Percentiles rank a stretch among this genome's conserved stretches.
phyloP scores from a whole-genome alignment of 2,113 vertebrate species.

The Sakesphorus luctuosus region DNA sequence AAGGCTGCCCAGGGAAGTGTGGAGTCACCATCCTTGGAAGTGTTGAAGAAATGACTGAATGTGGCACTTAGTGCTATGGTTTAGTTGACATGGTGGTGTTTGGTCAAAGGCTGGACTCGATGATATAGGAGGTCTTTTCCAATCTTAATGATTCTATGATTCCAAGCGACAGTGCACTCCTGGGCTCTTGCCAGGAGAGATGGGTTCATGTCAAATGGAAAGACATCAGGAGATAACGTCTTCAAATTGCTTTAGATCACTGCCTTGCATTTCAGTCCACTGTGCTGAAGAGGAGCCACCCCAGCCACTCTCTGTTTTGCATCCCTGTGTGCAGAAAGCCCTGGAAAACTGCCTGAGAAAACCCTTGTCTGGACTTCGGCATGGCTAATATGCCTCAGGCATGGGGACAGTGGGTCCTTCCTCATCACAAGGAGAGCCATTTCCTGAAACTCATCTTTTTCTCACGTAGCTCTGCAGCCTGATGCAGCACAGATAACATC shows the following conservation, averaged over 20 bases:
- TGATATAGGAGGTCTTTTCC: background rate
- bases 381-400: background rate
- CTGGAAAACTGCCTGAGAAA: background rate
- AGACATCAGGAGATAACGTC: background rate
- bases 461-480: background rate
- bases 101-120: background rate
- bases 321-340: background rate
- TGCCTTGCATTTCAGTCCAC: background rate
- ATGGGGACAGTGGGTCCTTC: fast-evolving
- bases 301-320: background rate
- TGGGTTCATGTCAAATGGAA: background rate
- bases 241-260: background rate
- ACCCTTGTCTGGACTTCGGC: background rate
- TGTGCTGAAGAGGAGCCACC: fast-evolving
- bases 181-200: background rate
- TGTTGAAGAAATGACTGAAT: background rate
- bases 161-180: background rate
- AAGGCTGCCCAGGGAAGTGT: background rate
- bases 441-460: background rate
- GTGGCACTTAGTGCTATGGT: background rate
- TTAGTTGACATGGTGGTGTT: background rate
- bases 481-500: background rate
- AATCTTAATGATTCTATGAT: background rate
- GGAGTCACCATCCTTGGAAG: background rate
- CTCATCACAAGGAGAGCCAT: background rate